Conservation (phyloP, 2,888 invertebrate species). For the Habrosyne pyritoides region DNA sequence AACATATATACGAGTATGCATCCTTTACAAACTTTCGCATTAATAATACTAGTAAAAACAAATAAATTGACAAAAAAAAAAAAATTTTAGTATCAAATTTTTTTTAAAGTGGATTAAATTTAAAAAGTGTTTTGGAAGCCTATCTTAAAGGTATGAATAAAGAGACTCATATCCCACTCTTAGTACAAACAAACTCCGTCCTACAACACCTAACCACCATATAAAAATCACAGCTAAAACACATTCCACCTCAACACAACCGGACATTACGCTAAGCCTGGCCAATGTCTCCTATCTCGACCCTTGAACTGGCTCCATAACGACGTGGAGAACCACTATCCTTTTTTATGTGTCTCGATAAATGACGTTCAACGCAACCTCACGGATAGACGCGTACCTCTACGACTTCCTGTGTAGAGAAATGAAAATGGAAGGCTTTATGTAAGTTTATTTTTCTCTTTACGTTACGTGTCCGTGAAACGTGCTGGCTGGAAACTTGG, state of each 20-base stretch:
- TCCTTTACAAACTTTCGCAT: too few species aligned
- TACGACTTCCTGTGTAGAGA: conserved; percentile 13
- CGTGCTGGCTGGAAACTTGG: neutral
- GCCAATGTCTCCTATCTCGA: neutral
- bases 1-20: too few species aligned
- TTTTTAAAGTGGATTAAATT: too few species aligned
- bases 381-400: conserved; percentile 19
- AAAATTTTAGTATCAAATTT: too few species aligned
- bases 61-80: too few species aligned
- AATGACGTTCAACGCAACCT: conserved; percentile 29
- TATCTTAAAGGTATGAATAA: too few species aligned
- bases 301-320: conserved; percentile 20
- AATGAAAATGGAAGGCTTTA: neutral
- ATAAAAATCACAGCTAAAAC: neutral
- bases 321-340: conserved; percentile 44
- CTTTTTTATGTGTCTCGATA: conserved; percentile 52
- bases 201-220: neutral
- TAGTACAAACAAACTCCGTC: neutral
- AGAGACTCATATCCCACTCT: too few species aligned
- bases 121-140: too few species aligned
- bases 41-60: too few species aligned
- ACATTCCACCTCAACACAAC: neutral
- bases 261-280: neutral
- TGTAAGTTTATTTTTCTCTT: conserved; percentile 8
- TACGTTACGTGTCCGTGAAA: neutral